Evolutionary conservation across 2,797 vertebrate genomes (phyloP), one percentile per base, ranked within the genome.

Genomic region (Todus mexicanus): DNA sequence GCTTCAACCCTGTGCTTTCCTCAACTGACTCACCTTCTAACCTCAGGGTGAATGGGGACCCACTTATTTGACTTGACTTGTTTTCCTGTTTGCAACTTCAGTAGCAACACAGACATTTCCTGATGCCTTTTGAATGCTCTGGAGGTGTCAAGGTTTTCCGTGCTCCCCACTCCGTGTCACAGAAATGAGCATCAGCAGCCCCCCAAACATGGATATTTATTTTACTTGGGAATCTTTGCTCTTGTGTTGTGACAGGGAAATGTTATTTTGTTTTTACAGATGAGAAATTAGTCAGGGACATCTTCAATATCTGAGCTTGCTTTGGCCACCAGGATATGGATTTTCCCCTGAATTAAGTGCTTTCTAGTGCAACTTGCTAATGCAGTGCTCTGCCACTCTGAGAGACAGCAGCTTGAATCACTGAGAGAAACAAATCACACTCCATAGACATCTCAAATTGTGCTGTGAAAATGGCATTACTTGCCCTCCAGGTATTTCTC

Each of bases 11-110:
- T 75, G 57, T 11, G 31, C 48, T 70, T 42, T 50, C 42, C 25
- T 40, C 3, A 20, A 26, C 6, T 29, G 31, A 10, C 23, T 47
- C 11, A 5, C 20, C 31, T 59, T 23, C 77, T 57, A 42, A 40
- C 40, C 33, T 60, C 6, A 4, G 27, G 18, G 15, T 2, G 7
- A 77, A 33, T 0, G 0, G 12, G 15, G 11, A 29, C 29, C 15
- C 1, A 0, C 23, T 69, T 31, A 6, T 40, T 15, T 45, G 59
- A 2, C 56, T 63, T 7, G 1, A 5, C 33, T 87, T 27, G 5
- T 69, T 72, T 76, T 50, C 38, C 56, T 61, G 37, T 5, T 3
- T 43, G 35, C 40, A 72, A 6, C 26, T 29, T 35, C 64, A 59
- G 47, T 1, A 60, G 40, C 1, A 8, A 51, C 74, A 77, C 15